These are phyloP conservation scores for Nomada fabriciana DNA, from an alignment of 2,888 invertebrate species.

Conservation along the genomic window DNA sequence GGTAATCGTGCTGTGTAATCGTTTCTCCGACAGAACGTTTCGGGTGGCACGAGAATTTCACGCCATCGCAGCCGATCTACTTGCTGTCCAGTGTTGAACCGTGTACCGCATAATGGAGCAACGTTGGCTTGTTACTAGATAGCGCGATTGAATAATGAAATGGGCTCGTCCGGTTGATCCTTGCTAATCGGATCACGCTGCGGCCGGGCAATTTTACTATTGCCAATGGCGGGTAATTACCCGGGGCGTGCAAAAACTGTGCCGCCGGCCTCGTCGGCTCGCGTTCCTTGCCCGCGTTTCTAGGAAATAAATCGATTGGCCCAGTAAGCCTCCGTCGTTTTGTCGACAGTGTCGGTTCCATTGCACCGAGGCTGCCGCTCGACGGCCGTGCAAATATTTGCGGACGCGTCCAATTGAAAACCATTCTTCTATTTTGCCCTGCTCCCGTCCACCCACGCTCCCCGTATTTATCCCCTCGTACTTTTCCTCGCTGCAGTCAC, in stretches of 20 bases:
- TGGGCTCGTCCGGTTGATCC: background rate
- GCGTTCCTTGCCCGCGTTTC: background rate
- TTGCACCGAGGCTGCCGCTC: constrained; percentile 23
- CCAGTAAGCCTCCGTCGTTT: background rate
- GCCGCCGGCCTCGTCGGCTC: background rate
- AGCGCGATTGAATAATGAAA: constrained; percentile 47
- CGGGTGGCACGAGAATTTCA: background rate
- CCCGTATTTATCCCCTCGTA: background rate
- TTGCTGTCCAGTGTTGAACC: background rate
- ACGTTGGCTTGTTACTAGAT: constrained; percentile 20
- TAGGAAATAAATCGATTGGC: constrained; percentile 39
- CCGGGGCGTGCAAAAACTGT: constrained; percentile 32
- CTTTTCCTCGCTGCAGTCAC: background rate
- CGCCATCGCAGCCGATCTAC: background rate
- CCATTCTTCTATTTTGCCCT: constrained; percentile 46
- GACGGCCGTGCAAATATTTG: constrained; percentile 55
- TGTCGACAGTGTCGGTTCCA: constrained; percentile 14
- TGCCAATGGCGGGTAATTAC: constrained; percentile 28
- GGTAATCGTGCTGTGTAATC: too few relatives aligned
- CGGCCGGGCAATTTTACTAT: constrained; percentile 28
- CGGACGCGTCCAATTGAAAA: constrained; percentile 46
- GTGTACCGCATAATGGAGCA: background rate
- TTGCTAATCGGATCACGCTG: constrained; percentile 41
- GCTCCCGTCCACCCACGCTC: background rate
- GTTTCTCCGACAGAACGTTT: background rate